Conservation (phyloP, 2,888 invertebrate species). For the Drosophila borealis region DNA sequence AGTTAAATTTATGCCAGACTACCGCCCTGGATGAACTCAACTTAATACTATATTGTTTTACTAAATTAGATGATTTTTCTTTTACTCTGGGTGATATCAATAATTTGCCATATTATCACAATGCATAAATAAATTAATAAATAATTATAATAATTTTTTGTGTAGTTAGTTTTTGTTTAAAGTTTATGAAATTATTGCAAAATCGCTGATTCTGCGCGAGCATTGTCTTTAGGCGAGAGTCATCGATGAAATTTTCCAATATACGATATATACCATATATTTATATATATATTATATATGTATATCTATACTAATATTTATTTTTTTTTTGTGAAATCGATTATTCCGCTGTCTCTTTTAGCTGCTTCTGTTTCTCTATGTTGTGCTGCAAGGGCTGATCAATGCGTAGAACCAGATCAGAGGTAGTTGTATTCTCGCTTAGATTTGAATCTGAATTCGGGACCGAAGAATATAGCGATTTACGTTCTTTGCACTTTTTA, state of each 20-base stretch:
- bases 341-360: conserved; percentile 37
- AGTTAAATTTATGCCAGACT: not conserved
- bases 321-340: not conserved
- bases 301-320: conserved; percentile 1
- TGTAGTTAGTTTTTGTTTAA: conserved; percentile 4
- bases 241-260: conserved; percentile 12
- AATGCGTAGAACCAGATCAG: conserved; percentile 28
- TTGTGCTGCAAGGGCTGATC: conserved; percentile 4
- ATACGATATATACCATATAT: conserved; percentile 9
- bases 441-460: conserved; percentile 80
- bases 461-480: conserved; percentile 70
- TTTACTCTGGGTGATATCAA: conserved; percentile 37
- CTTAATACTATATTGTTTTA: conserved; percentile 28
- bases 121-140: conserved; percentile 47
- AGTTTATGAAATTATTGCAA: conserved; percentile 35
- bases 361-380: conserved; percentile 14
- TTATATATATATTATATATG: conserved; percentile 9
- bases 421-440: conserved; percentile 49
- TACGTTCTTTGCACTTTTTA: conserved; percentile 32
- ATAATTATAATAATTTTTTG: conserved; percentile 35
- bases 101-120: conserved; percentile 51
- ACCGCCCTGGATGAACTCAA: conserved; percentile 15
- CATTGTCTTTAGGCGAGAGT: conserved; percentile 53
- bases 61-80: conserved; percentile 16
- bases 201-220: conserved; percentile 43